Percentiles rank a stretch among this genome's conserved stretches.
These are phyloP conservation scores for Dicrostonyx torquatus DNA, from an alignment of 2,797 vertebrate species.

Conservation along the genomic window DNA sequence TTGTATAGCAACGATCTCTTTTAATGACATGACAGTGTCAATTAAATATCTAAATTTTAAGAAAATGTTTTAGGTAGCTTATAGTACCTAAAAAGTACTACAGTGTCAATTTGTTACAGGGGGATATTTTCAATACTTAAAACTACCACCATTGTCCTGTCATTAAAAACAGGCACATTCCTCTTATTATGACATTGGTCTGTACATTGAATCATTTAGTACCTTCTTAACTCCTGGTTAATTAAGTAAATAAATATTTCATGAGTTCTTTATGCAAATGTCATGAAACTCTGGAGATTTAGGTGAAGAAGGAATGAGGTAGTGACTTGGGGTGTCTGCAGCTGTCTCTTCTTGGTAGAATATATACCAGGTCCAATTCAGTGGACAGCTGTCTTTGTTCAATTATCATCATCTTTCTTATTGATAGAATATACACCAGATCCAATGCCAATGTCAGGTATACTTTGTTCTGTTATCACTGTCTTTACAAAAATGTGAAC, in stretches of 20 bases:
- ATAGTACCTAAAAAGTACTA: conserved; percentile 9
- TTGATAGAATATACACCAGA: not conserved
- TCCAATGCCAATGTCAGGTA: not conserved
- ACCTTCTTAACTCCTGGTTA: not conserved
- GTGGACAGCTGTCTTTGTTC: not conserved
- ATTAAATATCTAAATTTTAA: conserved; percentile 5
- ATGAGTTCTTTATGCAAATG: not conserved
- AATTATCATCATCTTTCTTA: not conserved
- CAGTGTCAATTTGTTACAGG: not conserved
- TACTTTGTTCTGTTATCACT: not conserved
- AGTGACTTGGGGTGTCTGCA: not conserved
- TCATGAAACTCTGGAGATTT: not conserved
- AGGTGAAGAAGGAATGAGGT: not conserved
- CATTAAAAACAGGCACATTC: not conserved
- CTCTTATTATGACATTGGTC: not conserved
- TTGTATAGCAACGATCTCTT: not conserved
- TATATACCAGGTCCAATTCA: not conserved
- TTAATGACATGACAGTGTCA: not conserved
- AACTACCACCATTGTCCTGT: not conserved
- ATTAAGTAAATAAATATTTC: conserved; percentile 27
- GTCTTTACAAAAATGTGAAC: not conserved
- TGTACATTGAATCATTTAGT: not conserved
- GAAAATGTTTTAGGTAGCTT: conserved; percentile 13
- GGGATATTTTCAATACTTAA: not conserved
- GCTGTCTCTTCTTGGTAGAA: not conserved